phyloP scores from a whole-genome alignment of 2,113 vertebrate genomes.

The Lagenorhynchus albirostris region DNA sequence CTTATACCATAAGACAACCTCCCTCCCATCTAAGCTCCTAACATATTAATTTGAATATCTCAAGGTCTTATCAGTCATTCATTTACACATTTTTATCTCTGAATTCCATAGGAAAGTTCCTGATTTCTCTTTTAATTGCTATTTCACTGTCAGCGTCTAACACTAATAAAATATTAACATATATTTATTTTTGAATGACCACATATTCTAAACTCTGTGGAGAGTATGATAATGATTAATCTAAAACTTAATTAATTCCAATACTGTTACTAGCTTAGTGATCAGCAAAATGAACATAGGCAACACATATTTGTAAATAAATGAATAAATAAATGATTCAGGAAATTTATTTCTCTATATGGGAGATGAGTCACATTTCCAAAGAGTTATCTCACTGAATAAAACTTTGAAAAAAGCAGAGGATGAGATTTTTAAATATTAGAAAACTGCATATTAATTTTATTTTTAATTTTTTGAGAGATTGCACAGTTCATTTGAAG shows the following conservation, averaged over 20 bases:
- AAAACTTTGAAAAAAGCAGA: neutral
- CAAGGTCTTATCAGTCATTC: neutral
- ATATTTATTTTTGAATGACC: neutral
- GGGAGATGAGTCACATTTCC: neutral
- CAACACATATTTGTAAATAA: neutral
- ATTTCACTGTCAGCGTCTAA: neutral
- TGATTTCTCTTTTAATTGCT: neutral
- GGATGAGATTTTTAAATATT: neutral
- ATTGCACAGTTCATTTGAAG: neutral
- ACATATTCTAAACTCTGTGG: neutral
- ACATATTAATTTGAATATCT: neutral
- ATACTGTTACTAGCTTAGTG: neutral
- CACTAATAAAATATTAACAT: neutral
- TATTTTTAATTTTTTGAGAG: neutral
- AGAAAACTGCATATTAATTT: neutral
- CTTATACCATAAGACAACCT: neutral
- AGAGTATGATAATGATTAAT: neutral
- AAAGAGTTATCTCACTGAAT: neutral
- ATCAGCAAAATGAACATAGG: neutral
- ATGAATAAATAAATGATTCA: neutral
- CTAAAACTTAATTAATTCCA: neutral
- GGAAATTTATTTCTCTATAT: neutral
- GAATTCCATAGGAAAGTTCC: neutral
- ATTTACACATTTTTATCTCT: neutral
- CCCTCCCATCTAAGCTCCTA: neutral